Conservation (phyloP, 2,113 vertebrate genomes). For the Macquaria australasica region DNA sequence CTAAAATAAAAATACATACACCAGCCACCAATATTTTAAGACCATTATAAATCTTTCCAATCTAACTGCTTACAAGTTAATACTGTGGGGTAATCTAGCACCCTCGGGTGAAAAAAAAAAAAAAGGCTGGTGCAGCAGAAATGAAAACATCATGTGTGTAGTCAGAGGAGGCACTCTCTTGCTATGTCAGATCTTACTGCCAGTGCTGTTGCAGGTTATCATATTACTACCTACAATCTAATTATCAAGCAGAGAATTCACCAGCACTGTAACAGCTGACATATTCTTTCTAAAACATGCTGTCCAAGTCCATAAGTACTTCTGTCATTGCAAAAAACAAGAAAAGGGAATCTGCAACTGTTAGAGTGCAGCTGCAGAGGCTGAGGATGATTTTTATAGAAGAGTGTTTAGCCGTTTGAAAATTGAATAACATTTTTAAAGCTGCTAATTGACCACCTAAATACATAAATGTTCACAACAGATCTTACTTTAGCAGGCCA, state of each 20-base stretch:
- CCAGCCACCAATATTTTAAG: constrained; percentile 2
- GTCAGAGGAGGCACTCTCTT: constrained; percentile 26
- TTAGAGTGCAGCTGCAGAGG: not conserved
- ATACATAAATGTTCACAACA: not conserved
- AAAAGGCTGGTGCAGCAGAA: constrained; percentile 33
- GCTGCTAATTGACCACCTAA: not conserved
- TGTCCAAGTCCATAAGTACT: not conserved
- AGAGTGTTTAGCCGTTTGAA: not conserved
- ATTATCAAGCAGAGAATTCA: constrained; percentile 47
- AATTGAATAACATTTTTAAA: not conserved
- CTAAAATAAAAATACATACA: constrained; percentile 18
- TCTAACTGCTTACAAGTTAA: constrained; percentile 24
- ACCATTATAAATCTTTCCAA: constrained; percentile 26
- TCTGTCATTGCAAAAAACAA: constrained; percentile 3
- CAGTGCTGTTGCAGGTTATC: constrained; percentile 43
- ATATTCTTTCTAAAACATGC: constrained; percentile 4
- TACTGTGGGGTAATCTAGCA: constrained; percentile 27
- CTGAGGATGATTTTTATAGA: not conserved
- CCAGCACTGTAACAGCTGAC: constrained; percentile 30
- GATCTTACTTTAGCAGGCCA: not conserved
- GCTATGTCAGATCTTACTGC: constrained; percentile 48
- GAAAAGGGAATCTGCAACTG: not conserved
- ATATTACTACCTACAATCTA: constrained; percentile 46
- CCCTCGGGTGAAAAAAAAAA: constrained; percentile 21
- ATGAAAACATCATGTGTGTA: constrained; percentile 48